Evolutionary conservation across 2,888 invertebrate genomes (phyloP).

Genomic region (Nomada fucata): DNA sequence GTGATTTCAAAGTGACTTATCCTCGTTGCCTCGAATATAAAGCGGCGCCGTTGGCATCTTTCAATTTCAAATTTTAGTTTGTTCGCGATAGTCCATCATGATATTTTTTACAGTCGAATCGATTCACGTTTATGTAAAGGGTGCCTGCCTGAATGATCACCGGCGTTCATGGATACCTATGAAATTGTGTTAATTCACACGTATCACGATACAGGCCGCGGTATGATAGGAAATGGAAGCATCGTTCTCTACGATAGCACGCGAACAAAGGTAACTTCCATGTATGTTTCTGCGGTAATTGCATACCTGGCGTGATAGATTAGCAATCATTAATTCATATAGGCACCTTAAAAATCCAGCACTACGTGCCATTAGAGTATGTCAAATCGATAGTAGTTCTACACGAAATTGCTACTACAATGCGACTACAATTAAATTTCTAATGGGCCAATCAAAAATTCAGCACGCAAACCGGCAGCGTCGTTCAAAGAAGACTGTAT

Average conservation of each 20-base stretch:
- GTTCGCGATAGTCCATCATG: neutral
- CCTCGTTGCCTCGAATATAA: neutral
- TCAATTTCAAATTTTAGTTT: neutral
- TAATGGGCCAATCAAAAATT: neutral
- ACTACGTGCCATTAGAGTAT: conserved; percentile 21
- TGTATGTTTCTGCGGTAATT: conserved; percentile 32
- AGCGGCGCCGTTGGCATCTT: neutral
- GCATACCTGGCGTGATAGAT: conserved; percentile 50
- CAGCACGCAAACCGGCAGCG: neutral
- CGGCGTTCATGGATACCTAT: conserved; percentile 28
- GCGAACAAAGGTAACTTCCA: conserved; percentile 39
- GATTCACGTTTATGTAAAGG: conserved; percentile 27
- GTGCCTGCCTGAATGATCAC: conserved; percentile 6
- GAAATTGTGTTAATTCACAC: conserved; percentile 54
- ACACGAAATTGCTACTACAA: neutral
- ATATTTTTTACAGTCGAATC: conserved; percentile 15
- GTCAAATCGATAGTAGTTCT: conserved; percentile 30
- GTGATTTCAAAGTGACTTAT: neutral
- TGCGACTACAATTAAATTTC: conserved; percentile 3
- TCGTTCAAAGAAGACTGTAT: neutral
- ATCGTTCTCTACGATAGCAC: conserved; percentile 41
- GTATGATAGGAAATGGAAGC: conserved; percentile 47
- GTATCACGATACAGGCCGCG: conserved; percentile 25
- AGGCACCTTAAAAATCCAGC: conserved; percentile 38
- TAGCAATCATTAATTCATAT: conserved; percentile 40